Evolutionary conservation across 1,140 invertebrate species (phyloP).

Genomic region (Ylistrum balloti): DNA sequence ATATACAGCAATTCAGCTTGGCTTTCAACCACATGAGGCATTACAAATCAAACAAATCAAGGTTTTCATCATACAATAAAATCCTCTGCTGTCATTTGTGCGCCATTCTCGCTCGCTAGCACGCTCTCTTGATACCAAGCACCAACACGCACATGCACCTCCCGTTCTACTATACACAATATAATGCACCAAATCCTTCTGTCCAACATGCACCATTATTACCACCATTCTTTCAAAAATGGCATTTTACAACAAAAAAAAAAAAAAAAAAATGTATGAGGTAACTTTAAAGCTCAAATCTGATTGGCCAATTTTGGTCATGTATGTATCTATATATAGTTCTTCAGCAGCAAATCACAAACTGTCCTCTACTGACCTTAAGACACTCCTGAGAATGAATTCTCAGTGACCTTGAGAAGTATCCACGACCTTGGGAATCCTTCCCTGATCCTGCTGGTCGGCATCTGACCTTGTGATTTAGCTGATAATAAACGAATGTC

Average conservation of each 20-base stretch:
- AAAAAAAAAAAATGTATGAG: conserved; percentile 57
- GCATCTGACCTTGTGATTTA: conserved; percentile 19
- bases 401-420: conserved; percentile 6
- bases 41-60: conserved; percentile 36
- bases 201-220: conserved; percentile 58
- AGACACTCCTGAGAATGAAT: neutral
- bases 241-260: conserved; percentile 56
- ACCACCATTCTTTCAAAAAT: conserved; percentile 47
- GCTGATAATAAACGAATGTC: conserved; percentile 17
- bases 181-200: conserved; percentile 58
- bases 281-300: conserved; percentile 57
- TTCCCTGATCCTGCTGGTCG: neutral
- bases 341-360: conserved; percentile 25
- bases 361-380: conserved; percentile 1
- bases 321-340: conserved; percentile 38
- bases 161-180: conserved; percentile 43
- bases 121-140: conserved; percentile 30
- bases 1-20: conserved; percentile 33
- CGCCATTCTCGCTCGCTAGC: neutral
- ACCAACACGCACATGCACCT: neutral
- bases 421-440: neutral
- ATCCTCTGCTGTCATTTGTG: neutral
- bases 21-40: neutral
- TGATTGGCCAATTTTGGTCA: conserved; percentile 53
- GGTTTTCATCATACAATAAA: conserved; percentile 28